Base-by-base conservation (phyloP, 1,140 invertebrate genomes). In the Drosophila rufa region DNA sequence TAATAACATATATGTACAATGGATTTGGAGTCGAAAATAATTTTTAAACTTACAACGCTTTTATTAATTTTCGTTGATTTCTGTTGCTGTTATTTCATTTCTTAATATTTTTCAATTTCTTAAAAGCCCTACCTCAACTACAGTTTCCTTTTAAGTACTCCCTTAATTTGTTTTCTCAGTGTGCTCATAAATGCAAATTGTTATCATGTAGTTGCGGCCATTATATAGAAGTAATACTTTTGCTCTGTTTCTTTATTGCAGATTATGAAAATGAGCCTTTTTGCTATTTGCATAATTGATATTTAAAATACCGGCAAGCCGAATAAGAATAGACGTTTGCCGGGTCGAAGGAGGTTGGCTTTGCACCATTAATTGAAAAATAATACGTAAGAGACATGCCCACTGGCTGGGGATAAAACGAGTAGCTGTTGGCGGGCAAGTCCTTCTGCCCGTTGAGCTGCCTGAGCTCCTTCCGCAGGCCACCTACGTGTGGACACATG, bases 281-380 rank as follows among this genome's bases (percentile, higher is more conserved):
- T 53, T 64, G 38, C 46, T 56, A 89, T 89, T 89, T 89, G 59
- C 85, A 90, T 89, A 90, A 85, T 90, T 85, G 85, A 90, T 81
- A 75, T 85, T 81, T 81, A 90, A 87, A 86, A 86, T 89, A 80
- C 48, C 68, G 69, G 74, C 79, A 77, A 76, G 65, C 40, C 50
- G 57, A 65, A 66, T 40, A 47, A 30, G 27, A 48, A 27, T 17
- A 58, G 56, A 61, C 17, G 38, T 4, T 55, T 22, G 6, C 33
- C 0, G 14, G 19, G 36, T 19, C 19, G 2, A 25, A 40, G 38
- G 38, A 36, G 47, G 53, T 48, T 50, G 42, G 65, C 46, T 40
- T 42, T 40, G 53, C 19, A 25, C 22, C 68, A 80, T 80, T 89
- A 89, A 87, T 89, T 87, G 80, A 89, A 87, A 89, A 84, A 83